Evolutionary conservation across 2,113 vertebrate genomes (phyloP).

Genomic region (Atractosteus spatula): DNA sequence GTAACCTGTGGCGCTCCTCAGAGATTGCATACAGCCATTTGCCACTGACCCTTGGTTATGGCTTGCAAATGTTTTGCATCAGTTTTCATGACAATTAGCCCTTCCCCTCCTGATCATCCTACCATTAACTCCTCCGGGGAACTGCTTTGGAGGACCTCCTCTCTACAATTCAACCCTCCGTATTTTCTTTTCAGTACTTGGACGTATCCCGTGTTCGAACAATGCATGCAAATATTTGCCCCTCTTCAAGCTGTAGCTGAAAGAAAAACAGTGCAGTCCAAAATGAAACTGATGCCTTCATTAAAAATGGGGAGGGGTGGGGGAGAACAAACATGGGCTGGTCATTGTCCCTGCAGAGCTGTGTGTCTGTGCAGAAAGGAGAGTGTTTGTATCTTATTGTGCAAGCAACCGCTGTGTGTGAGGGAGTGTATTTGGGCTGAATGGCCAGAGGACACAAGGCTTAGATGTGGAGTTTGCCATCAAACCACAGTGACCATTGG

Average conservation of each 20-base stretch:
- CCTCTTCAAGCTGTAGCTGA: slow-evolving; percentile 48
- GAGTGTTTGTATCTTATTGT: slow-evolving; percentile 29
- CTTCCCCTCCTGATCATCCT: slow-evolving; percentile 44
- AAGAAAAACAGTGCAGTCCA: slow-evolving; percentile 34
- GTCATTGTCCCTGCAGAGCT: slow-evolving; percentile 44
- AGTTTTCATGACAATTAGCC: slow-evolving; percentile 51
- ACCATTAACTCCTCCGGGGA: slow-evolving; percentile 15
- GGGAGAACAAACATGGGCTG: slow-evolving; percentile 50
- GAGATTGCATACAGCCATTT: slow-evolving; percentile 34
- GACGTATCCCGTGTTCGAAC: slow-evolving; percentile 55
- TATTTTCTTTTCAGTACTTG: slow-evolving; percentile 17
- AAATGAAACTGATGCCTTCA: slow-evolving; percentile 55
- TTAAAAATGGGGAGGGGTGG: slow-evolving; percentile 46
- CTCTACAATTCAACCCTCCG: slow-evolving; percentile 23
- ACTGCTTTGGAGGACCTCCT: background rate
- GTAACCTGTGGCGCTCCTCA: slow-evolving; percentile 17
- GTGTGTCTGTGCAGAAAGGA: slow-evolving; percentile 40
- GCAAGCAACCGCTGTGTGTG: slow-evolving; percentile 22
- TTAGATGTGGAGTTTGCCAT: too few relatives aligned
- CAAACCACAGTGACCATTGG: too few relatives aligned
- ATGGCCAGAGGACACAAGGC: background rate
- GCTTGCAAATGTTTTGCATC: slow-evolving; percentile 47
- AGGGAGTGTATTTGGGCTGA: slow-evolving; percentile 5
- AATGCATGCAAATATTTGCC: slow-evolving; percentile 66
- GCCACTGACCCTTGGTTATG: slow-evolving; percentile 17